Conservation (phyloP, 2,113 vertebrate species). For the Alethe castanea region DNA sequence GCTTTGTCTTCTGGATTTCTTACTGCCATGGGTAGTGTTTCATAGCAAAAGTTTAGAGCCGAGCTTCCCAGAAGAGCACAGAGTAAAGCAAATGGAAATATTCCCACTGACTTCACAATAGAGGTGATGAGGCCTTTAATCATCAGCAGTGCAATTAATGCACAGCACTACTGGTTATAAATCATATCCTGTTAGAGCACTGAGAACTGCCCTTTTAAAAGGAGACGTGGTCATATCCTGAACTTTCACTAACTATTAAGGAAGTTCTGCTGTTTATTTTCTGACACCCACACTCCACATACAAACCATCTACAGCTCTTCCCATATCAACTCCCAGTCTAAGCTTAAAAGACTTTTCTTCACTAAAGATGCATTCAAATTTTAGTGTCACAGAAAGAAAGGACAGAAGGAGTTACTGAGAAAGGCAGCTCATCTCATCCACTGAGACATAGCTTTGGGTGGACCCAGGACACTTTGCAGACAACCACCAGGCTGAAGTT, state of each 20-base stretch:
- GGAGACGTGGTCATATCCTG: not conserved
- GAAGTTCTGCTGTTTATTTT: not conserved
- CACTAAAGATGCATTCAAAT: not conserved
- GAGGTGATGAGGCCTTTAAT: not conserved
- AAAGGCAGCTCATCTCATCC: not conserved
- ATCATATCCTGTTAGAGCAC: not conserved
- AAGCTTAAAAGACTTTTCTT: not conserved
- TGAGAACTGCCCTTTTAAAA: not conserved
- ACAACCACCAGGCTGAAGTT: not conserved
- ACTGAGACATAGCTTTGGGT: not conserved
- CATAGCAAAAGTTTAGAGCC: not conserved
- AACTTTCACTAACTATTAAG: not conserved
- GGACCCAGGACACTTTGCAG: not conserved
- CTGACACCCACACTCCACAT: not conserved
- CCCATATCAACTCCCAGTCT: not conserved
- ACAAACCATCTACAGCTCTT: not conserved
- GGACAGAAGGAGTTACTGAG: not conserved
- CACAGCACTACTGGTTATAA: not conserved
- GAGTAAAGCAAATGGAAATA: not conserved
- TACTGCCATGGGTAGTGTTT: not conserved
- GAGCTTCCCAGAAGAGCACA: not conserved
- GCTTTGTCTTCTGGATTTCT: conserved; percentile 21
- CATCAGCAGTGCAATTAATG: not conserved
- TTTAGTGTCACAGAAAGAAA: not conserved
- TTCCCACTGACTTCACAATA: not conserved